These are phyloP conservation scores for Catocala nupta DNA, from an alignment of 2,888 invertebrate species.

Conservation along the genomic window DNA sequence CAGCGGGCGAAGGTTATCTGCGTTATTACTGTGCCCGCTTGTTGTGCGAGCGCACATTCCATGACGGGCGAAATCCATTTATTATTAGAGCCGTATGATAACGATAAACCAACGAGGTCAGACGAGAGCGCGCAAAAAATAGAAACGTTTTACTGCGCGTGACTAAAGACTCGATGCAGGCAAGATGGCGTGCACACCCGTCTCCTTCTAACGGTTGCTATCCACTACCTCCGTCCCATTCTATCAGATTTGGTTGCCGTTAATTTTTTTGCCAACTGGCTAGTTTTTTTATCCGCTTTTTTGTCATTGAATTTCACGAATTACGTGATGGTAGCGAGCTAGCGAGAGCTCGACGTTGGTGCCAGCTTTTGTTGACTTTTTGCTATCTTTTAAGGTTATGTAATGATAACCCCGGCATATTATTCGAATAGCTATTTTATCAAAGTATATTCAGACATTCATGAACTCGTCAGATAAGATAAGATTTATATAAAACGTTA, in stretches of 20 bases:
- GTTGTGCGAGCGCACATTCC: conserved; percentile 68
- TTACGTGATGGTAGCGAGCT: conserved; percentile 73
- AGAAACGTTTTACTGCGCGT: conserved; percentile 84
- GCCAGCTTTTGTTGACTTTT: conserved; percentile 56
- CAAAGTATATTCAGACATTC: conserved; percentile 35
- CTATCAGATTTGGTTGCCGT: conserved; percentile 73
- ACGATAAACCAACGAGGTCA: conserved; percentile 86
- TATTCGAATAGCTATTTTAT: conserved; percentile 44
- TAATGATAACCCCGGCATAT: conserved; percentile 52
- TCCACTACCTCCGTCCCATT: conserved; percentile 59
- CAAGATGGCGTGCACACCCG: conserved; percentile 77
- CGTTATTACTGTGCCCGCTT: conserved; percentile 63
- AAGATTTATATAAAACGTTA: conserved; percentile 30
- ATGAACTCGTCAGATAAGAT: conserved; percentile 34
- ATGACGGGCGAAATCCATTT: conserved; percentile 76
- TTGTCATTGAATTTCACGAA: conserved; percentile 78
- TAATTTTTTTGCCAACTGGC: conserved; percentile 74
- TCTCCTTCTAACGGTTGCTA: conserved; percentile 67
- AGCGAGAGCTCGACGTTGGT: conserved; percentile 60
- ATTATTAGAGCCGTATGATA: conserved; percentile 81
- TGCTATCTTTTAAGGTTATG: conserved; percentile 57
- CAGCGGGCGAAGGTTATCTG: conserved; percentile 73
- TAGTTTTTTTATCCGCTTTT: conserved; percentile 67
- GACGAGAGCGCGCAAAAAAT: conserved; percentile 84
- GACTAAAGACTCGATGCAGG: conserved; percentile 81